Percentiles rank a stretch among this genome's conserved stretches.
These are phyloP conservation scores for Neoarius graeffei DNA, from an alignment of 2,113 vertebrate species.

Conservation along the genomic window DNA sequence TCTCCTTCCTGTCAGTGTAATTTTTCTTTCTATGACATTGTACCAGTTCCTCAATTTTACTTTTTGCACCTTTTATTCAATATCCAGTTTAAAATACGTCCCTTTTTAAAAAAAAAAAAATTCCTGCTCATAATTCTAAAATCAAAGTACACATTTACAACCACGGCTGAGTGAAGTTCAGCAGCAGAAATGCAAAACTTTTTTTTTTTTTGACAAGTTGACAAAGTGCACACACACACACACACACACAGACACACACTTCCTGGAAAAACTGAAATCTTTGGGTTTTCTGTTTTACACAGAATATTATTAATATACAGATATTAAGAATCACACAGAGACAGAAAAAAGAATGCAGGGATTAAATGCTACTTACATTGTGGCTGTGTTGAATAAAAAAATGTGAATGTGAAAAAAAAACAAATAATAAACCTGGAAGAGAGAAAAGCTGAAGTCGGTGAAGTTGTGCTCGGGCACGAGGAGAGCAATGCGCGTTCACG, in stretches of 20 bases:
- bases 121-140: background rate
- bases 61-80: background rate
- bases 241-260: conserved; percentile 19
- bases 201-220: background rate
- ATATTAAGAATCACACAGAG: background rate
- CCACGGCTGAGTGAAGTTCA: too few relatives aligned
- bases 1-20: background rate
- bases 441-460: background rate
- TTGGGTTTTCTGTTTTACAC: background rate
- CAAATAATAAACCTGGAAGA: conserved; percentile 2
- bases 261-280: background rate
- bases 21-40: background rate
- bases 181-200: background rate
- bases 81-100: background rate
- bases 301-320: background rate
- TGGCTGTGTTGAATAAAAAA: background rate
- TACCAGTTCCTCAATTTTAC: conserved; percentile 24
- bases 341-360: background rate
- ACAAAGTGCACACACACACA: background rate
- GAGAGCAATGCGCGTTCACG: background rate
- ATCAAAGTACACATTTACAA: background rate
- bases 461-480: background rate
- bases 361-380: conserved; percentile 1
- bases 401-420: background rate
- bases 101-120: background rate